Evolutionary conservation across 1,140 invertebrate genomes (phyloP), one percentile per base, ranked within the genome.

Genomic region (Drosophila pseudoananassae): DNA sequence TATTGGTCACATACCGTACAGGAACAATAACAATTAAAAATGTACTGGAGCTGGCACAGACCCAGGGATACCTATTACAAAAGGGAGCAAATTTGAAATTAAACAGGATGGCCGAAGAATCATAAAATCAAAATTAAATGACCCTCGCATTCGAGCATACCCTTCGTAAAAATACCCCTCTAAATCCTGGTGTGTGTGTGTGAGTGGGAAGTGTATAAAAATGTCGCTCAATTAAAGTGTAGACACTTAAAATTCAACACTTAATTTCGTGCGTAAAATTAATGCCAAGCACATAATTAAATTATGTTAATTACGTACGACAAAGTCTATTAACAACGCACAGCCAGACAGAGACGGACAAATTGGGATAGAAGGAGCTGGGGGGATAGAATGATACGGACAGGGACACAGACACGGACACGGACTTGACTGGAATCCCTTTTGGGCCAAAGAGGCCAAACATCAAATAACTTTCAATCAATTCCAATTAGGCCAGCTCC

Each of bases 241-340:
- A 87, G 70, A 88, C 83, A 88, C 83, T 88, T 88, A 88, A 88
- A 88, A 88, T 79, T 88, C 83, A 88, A 88, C 83, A 88, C 84
- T 88, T 88, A 83, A 88, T 83, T 88, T 82, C 79, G 83, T 88
- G 83, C 84, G 83, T 88, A 88, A 88, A 88, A 88, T 88, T 83
- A 88, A 88, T 88, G 85, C 84, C 84, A 70, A 88, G 84, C 83
- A 88, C 83, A 82, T 89, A 88, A 88, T 88, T 88, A 88, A 88
- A 88, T 88, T 88, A 88, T 88, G 83, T 88, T 88, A 88, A 88
- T 88, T 88, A 88, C 76, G 76, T 74, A 52, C 76, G 73, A 71
- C 50, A 64, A 79, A 82, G 83, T 88, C 83, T 88, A 88, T 88
- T 83, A 88, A 68, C 76, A 79, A 66, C 63, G 76, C 58, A 66